phyloP scores from a whole-genome alignment of 2,113 vertebrate genomes.

The Tringa solitaria region DNA sequence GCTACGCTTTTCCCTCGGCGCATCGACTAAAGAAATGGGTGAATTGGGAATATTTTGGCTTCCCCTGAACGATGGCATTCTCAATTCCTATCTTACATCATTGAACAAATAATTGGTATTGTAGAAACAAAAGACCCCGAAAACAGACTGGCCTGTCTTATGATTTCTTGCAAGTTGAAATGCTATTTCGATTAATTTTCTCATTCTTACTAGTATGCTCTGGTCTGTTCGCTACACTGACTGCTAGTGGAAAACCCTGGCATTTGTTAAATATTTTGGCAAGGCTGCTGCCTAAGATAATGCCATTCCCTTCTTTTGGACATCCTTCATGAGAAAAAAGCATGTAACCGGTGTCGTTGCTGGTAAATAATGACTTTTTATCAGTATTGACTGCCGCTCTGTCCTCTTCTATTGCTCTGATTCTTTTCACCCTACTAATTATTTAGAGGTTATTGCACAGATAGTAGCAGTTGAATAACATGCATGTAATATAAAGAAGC shows the following conservation, averaged over 20 bases:
- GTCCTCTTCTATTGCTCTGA: background rate
- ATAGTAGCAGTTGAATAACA: background rate
- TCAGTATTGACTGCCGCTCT: background rate
- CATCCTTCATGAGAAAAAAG: background rate
- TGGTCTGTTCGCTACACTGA: background rate
- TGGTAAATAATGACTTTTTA: background rate
- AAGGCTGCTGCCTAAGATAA: background rate
- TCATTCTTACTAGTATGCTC: background rate
- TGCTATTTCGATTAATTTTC: constrained; percentile 43
- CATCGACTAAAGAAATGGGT: constrained; percentile 38
- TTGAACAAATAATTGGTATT: constrained; percentile 9
- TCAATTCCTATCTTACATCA: background rate
- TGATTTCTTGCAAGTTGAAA: background rate
- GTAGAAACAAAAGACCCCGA: background rate
- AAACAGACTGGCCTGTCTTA: background rate
- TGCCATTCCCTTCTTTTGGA: background rate
- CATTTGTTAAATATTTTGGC: background rate
- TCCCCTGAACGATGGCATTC: constrained; percentile 14
- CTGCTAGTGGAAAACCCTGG: background rate
- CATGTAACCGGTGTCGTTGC: fast-evolving
- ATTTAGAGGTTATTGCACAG: background rate
- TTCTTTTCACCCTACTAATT: background rate
- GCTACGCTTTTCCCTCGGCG: background rate
- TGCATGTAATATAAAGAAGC: background rate
- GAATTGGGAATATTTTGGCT: constrained; percentile 4